Percentiles rank a stretch among this genome's conserved stretches.
Conservation (phyloP, 2,888 invertebrate genomes). For the Agrochola lychnidis region DNA sequence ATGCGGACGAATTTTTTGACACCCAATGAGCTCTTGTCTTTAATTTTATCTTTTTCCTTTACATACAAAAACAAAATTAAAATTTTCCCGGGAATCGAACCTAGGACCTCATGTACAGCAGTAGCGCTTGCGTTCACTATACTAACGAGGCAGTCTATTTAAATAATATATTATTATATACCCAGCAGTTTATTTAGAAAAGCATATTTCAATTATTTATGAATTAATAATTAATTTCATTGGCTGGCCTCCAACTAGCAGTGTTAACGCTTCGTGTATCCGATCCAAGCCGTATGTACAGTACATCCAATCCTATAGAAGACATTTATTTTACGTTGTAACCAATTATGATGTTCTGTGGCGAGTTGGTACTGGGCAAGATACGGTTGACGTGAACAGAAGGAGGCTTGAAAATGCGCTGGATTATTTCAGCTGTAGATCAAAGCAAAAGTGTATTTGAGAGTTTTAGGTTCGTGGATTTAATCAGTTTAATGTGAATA, state of each 20-base stretch:
- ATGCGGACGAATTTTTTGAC: too few species aligned
- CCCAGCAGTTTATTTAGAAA: constrained; percentile 1
- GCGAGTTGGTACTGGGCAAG: not conserved
- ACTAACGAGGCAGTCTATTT: too few species aligned
- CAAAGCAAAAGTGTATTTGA: not conserved
- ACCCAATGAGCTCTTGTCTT: too few species aligned
- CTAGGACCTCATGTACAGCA: too few species aligned
- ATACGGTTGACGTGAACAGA: not conserved
- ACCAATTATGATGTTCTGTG: constrained; percentile 13
- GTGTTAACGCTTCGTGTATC: constrained; percentile 12
- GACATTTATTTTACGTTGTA: constrained; percentile 10
- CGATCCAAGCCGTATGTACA: constrained; percentile 17
- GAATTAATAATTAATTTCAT: constrained; percentile 37
- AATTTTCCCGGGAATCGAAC: not conserved
- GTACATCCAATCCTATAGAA: constrained; percentile 8
- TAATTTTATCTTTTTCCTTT: too few species aligned
- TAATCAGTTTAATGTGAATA: not conserved
- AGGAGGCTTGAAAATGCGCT: not conserved
- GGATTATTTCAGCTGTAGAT: not conserved
- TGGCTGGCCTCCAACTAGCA: constrained; percentile 42
- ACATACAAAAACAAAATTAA: too few species aligned
- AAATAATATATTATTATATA: not conserved
- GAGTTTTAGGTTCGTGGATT: not conserved
- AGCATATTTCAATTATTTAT: constrained; percentile 7
- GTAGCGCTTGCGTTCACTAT: not conserved